Evolutionary conservation across 2,888 invertebrate genomes (phyloP), one percentile per base, ranked within the genome.

Genomic region (Zelleria hepariella): DNA sequence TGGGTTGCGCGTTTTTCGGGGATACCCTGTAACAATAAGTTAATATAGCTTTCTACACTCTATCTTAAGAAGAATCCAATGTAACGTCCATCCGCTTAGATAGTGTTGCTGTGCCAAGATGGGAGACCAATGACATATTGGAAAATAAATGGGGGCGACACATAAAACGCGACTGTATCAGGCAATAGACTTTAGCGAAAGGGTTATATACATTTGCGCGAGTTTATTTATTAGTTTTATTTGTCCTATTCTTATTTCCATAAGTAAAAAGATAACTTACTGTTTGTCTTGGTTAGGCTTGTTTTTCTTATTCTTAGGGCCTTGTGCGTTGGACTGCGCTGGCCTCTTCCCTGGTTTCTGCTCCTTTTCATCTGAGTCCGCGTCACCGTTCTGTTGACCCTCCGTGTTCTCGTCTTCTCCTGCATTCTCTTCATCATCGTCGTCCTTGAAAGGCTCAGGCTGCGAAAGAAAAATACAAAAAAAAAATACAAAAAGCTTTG

Each of bases 371-470:
- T 68, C 69, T n/a, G 75, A 64, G 52, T 74, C 65, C 5, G 63
- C 68, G 27, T 79, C 75, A 21, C 77, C 82, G 69, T 84, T 84
- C 67, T 75, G 66, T 68, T 74, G 64, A 2, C 63, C 62, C 26
- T 67, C 67, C 57, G 65, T 66, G 21, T 62, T 61, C 59, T 73
- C 70, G 59, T 69, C 65, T 58, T 66, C 68, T 60, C 70, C 73
- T 58, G 75, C 80, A 24, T 62, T 59, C 66, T 63, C 61, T 57
- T 82, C 82, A 26, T 89, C 86, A 62, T 84, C 82, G 52, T 82
- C 84, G 64, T 86, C 86, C 68, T 85, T 86, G 1, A 81, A 75
- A 62, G 82, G 79, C 64, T 88, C 82, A 55, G 89, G 89, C 89
- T 89, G 63, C 47, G 76, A 75, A 49, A 47, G 61, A 23, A 56